phyloP scores from a whole-genome alignment of 2,888 invertebrate species.

The Lysandra coridon region DNA sequence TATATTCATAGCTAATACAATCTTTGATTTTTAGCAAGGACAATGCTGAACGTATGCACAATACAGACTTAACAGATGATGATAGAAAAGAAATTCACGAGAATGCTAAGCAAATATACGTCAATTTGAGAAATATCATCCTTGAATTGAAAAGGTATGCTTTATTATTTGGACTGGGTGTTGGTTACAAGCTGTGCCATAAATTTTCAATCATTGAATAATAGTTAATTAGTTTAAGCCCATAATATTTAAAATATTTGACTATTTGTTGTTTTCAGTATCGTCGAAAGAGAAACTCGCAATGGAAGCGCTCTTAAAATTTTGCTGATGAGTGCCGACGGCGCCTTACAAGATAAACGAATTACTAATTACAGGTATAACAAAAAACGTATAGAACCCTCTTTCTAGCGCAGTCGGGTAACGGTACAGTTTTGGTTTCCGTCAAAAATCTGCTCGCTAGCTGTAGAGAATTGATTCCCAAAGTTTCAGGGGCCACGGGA shows the following conservation, averaged over 20 bases:
- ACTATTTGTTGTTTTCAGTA: constrained; percentile 45
- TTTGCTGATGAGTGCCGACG: constrained; percentile 44
- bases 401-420: background rate
- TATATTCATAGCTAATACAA: constrained; percentile 37
- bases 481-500: no score
- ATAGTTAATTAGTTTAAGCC: no score
- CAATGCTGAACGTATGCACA: constrained; percentile 39
- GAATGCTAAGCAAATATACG: constrained; percentile 42
- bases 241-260: background rate
- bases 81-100: constrained; percentile 38
- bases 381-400: background rate
- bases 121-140: constrained; percentile 46
- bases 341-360: constrained; percentile 45
- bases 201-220: no score
- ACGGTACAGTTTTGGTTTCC: background rate
- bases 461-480: background rate
- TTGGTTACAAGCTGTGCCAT: background rate
- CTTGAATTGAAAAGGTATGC: background rate
- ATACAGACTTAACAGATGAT: constrained; percentile 40
- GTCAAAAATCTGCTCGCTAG: background rate
- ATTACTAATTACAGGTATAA: constrained; percentile 51
- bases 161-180: background rate
- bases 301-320: constrained; percentile 43
- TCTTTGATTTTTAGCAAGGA: constrained; percentile 39
- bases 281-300: constrained; percentile 50